Evolutionary conservation across 2,113 vertebrate species (phyloP).

Genomic region (Sander vitreus): DNA sequence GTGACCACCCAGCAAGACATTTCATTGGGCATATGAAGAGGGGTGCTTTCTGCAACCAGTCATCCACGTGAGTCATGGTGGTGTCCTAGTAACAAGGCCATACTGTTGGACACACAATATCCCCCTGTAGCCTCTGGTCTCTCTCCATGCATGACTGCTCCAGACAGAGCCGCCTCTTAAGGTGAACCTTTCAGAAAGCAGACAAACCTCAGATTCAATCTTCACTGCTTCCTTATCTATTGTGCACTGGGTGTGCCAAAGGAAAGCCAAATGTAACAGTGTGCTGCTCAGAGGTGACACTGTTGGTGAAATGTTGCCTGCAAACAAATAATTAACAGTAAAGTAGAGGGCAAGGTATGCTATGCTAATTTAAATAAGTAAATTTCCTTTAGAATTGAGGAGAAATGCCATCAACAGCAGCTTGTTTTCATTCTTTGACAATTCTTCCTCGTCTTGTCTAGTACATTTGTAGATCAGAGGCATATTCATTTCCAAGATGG

Average conservation of each 20-base stretch:
- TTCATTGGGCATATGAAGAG: slow-evolving; percentile 41
- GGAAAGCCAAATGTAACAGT: slow-evolving; percentile 12
- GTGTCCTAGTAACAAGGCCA: slow-evolving; percentile 72
- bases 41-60: slow-evolving; percentile 33
- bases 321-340: slow-evolving; percentile 1
- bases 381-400: background rate
- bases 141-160: slow-evolving; percentile 63
- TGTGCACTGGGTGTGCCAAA: slow-evolving; percentile 5
- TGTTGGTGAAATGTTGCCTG: slow-evolving; percentile 1
- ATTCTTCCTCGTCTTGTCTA: background rate
- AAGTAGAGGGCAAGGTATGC: background rate
- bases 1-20: slow-evolving; percentile 35
- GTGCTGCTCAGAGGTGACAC: slow-evolving; percentile 13
- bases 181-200: slow-evolving; percentile 59
- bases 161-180: slow-evolving; percentile 56
- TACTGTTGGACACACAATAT: slow-evolving; percentile 72
- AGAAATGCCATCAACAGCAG: background rate
- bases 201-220: slow-evolving; percentile 21
- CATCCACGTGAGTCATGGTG: slow-evolving; percentile 49
- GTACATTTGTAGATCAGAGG: slow-evolving; percentile 10
- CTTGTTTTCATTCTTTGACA: background rate
- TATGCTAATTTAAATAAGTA: slow-evolving; percentile 1
- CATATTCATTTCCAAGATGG: slow-evolving; percentile 39
- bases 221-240: slow-evolving; percentile 16
- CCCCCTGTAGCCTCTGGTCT: slow-evolving; percentile 60